phyloP scores from a whole-genome alignment of 2,888 invertebrate species.

The Coelopa pilipes region DNA sequence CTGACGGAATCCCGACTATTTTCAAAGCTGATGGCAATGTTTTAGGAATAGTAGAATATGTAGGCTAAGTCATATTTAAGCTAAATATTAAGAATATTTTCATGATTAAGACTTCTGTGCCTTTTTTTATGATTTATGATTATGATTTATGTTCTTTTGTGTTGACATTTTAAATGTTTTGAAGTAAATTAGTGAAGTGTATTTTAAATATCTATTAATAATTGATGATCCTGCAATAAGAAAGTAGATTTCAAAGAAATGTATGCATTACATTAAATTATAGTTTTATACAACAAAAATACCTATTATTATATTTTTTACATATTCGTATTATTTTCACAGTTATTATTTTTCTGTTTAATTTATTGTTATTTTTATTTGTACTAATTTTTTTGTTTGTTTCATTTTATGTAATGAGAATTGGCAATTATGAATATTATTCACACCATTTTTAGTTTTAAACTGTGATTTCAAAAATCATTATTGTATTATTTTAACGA shows the following conservation, averaged over 20 bases:
- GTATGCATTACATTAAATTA: not conserved
- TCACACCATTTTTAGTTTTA: constrained; percentile 40
- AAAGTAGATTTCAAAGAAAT: too few relatives aligned
- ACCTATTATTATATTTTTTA: not conserved
- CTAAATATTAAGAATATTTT: too few relatives aligned
- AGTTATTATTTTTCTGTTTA: constrained; percentile 40
- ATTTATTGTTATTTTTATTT: constrained; percentile 43
- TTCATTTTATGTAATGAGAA: constrained; percentile 41
- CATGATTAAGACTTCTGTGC: constrained; percentile 35
- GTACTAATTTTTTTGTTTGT: constrained; percentile 42
- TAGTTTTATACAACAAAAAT: constrained; percentile 17
- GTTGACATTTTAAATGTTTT: constrained; percentile 25
- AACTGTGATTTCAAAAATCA: constrained; percentile 41
- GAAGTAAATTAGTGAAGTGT: not conserved
- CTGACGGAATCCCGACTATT: not conserved
- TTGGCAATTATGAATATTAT: constrained; percentile 38
- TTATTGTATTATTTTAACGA: constrained; percentile 35
- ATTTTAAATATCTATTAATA: too few relatives aligned
- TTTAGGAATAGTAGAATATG: not conserved
- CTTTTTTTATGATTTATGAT: constrained; percentile 24
- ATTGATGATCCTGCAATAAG: too few relatives aligned
- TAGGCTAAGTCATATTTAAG: not conserved
- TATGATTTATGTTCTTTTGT: not conserved
- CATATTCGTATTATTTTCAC: constrained; percentile 18
- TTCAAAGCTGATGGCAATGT: not conserved